These are phyloP conservation scores for Spisula subtruncata DNA, from an alignment of 2,888 invertebrate species.

Conservation along the genomic window DNA sequence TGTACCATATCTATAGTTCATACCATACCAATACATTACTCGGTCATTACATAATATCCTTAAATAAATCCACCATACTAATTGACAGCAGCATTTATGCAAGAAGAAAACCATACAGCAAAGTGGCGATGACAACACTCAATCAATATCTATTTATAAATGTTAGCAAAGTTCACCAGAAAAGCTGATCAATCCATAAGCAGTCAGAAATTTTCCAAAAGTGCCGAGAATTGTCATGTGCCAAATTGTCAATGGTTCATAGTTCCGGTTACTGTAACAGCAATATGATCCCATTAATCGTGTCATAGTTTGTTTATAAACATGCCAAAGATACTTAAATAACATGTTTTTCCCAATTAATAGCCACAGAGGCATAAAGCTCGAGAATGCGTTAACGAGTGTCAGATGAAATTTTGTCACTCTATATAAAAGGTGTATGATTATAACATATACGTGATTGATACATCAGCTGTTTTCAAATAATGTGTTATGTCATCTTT, in stretches of 20 bases:
- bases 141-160: slow-evolving; percentile 29
- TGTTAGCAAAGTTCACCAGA: background rate
- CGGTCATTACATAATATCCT: background rate
- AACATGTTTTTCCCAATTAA: background rate
- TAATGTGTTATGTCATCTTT: no score
- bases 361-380: background rate
- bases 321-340: background rate
- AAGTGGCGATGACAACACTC: background rate
- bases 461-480: no score
- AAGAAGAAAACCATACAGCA: background rate
- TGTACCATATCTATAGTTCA: no score
- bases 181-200: background rate
- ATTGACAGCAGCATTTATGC: background rate
- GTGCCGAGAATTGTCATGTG: background rate
- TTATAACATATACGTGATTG: no score
- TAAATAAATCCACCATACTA: background rate
- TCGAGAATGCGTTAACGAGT: background rate
- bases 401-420: background rate
- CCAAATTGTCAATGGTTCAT: background rate
- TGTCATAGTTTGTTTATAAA: background rate
- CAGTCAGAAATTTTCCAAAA: background rate
- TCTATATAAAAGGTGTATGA: no score
- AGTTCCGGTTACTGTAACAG: background rate
- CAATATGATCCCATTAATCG: background rate
- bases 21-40: background rate